Evolutionary conservation across 2,888 invertebrate genomes (phyloP).

Genomic region (Pandemis cinnamomeana): DNA sequence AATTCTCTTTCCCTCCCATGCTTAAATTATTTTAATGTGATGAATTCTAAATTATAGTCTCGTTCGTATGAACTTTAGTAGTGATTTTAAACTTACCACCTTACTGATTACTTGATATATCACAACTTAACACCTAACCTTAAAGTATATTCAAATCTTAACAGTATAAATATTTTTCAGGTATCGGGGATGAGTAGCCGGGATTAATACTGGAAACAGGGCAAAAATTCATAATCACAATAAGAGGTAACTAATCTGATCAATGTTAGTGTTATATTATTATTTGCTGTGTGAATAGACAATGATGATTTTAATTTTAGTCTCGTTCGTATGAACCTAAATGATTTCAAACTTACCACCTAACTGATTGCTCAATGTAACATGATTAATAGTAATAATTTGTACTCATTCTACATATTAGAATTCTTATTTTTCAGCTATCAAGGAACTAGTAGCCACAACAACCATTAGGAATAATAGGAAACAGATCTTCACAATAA

Average conservation of each 20-base stretch:
- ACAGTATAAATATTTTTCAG: too few relatives aligned
- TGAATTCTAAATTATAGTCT: conserved; percentile 68
- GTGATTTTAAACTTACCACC: conserved; percentile 69
- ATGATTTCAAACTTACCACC: conserved; percentile 69
- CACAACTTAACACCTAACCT: too few relatives aligned
- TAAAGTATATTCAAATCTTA: too few relatives aligned
- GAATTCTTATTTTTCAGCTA: background rate
- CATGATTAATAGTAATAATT: background rate
- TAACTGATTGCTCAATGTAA: conserved; percentile 45
- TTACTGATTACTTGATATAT: conserved; percentile 44
- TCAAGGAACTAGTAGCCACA: background rate
- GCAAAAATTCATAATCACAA: too few relatives aligned
- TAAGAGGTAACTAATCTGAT: too few relatives aligned
- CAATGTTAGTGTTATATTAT: too few relatives aligned
- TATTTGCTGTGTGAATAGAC: too few relatives aligned
- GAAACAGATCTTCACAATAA: background rate
- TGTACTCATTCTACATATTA: background rate
- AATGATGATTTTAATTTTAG: conserved; percentile 67
- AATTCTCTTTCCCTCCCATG: too few relatives aligned
- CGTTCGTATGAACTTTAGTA: conserved; percentile 70
- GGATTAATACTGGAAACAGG: too few relatives aligned
- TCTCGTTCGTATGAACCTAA: conserved; percentile 76
- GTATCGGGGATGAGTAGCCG: too few relatives aligned
- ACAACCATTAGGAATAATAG: background rate
- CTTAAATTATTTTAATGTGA: conserved; percentile 49